Conservation (phyloP, 1,140 invertebrate genomes). For the Carposina sasakii region DNA sequence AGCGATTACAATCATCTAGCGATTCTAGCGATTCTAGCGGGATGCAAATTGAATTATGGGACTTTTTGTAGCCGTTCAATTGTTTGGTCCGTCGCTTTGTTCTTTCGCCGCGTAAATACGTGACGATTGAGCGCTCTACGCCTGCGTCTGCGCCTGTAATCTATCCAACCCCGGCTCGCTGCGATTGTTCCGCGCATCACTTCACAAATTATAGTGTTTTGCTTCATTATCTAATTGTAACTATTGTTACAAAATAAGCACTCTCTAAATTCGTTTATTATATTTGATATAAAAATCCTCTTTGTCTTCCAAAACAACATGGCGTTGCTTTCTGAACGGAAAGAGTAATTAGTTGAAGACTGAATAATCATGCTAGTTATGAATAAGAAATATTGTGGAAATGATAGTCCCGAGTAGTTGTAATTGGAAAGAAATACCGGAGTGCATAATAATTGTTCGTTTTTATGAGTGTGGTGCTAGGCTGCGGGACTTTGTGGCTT, state of each 20-base stretch:
- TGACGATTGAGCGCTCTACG: conserved; percentile 63
- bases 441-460: conserved; percentile 51
- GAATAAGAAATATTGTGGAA: conserved; percentile 38
- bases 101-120: conserved; percentile 61
- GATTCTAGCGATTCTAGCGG: too few species aligned
- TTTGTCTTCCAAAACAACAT: neutral
- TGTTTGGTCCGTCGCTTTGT: conserved; percentile 62
- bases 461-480: conserved; percentile 40
- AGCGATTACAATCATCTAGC: conserved; percentile 54
- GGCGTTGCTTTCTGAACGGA: neutral
- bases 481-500: conserved; percentile 44
- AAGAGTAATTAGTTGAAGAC: neutral
- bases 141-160: too few species aligned
- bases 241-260: conserved; percentile 50
- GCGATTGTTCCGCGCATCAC: conserved; percentile 12
- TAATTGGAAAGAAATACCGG: conserved; percentile 43
- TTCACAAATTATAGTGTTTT: conserved; percentile 64
- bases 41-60: conserved; percentile 71
- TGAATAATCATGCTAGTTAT: conserved; percentile 23
- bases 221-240: conserved; percentile 64
- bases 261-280: conserved; percentile 6
- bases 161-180: conserved; percentile 29
- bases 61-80: conserved; percentile 64
- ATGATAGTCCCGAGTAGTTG: conserved; percentile 26
- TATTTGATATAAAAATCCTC: conserved; percentile 8